Percentiles rank a stretch among this genome's conserved stretches.
Conservation (phyloP, 2,113 vertebrate genomes). For the Toxotes chatareus region DNA sequence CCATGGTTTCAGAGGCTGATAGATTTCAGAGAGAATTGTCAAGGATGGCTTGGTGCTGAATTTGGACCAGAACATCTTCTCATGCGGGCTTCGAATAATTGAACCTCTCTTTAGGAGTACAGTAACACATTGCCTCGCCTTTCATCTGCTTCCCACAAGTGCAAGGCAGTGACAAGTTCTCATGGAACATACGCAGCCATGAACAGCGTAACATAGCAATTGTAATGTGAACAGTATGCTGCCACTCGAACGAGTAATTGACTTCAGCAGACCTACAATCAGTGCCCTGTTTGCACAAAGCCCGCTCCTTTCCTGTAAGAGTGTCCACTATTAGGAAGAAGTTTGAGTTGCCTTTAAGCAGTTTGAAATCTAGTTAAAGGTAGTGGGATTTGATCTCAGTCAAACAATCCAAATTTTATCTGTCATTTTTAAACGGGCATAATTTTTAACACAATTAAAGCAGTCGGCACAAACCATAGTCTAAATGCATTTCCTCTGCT, state of each 20-base stretch:
- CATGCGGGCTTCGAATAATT: conserved; percentile 60
- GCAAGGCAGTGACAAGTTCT: conserved; percentile 64
- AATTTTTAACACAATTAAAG: conserved; percentile 9
- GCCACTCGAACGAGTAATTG: conserved; percentile 74
- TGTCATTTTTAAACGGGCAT: not conserved
- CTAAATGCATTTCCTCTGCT: conserved; percentile 8
- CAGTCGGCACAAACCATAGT: conserved; percentile 11
- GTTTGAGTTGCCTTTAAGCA: conserved; percentile 7
- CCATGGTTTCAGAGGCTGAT: conserved; percentile 49
- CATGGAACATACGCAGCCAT: conserved; percentile 67
- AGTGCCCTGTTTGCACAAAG: conserved; percentile 55
- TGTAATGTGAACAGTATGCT: conserved; percentile 76
- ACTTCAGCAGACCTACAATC: conserved; percentile 71
- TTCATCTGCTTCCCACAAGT: conserved; percentile 73
- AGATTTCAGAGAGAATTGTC: conserved; percentile 64
- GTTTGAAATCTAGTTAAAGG: conserved; percentile 7
- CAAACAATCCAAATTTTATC: conserved; percentile 18
- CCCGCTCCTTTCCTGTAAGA: conserved; percentile 33
- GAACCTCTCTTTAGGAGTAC: conserved; percentile 55
- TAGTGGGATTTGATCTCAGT: conserved; percentile 13
- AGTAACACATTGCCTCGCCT: conserved; percentile 57
- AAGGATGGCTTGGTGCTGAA: conserved; percentile 63
- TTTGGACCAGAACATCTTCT: conserved; percentile 58
- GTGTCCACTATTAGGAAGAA: conserved; percentile 38
- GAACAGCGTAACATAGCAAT: conserved; percentile 65